These are phyloP conservation scores for Neotoxoptera formosana DNA, from an alignment of 1,140 invertebrate species.

Conservation along the genomic window DNA sequence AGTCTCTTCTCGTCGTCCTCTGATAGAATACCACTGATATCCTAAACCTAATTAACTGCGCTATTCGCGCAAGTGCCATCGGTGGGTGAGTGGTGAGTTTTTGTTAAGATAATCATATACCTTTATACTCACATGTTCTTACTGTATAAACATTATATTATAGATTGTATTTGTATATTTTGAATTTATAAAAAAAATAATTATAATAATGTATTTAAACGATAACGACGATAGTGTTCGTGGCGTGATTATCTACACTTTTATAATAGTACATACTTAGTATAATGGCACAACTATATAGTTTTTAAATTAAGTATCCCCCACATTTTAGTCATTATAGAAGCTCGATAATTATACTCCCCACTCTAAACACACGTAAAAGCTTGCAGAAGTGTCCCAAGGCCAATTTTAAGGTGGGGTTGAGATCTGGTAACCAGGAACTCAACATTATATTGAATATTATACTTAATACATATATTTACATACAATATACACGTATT, in stretches of 20 bases:
- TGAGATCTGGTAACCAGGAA: not conserved
- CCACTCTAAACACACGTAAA: not conserved
- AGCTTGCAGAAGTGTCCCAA: not conserved
- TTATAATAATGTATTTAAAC: not conserved
- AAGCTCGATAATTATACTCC: not conserved
- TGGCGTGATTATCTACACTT: not conserved
- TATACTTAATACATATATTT: not conserved
- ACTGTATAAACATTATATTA: not conserved
- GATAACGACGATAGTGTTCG: not conserved
- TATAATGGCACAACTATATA: not conserved
- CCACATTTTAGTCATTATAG: not conserved
- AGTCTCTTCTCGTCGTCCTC: not conserved
- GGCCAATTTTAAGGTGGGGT: not conserved
- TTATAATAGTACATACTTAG: not conserved
- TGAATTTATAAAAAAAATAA: not conserved
- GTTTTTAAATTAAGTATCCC: not conserved
- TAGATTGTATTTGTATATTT: not conserved
- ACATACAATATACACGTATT: not conserved
- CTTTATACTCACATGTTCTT: not conserved
- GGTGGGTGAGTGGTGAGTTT: not conserved
- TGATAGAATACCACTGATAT: not conserved
- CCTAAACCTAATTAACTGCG: not conserved
- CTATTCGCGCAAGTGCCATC: not conserved
- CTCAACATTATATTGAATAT: not conserved
- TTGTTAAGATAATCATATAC: not conserved